Evolutionary conservation across 2,888 invertebrate species (phyloP), one percentile per base, ranked within the genome.

Genomic region (Himalopsyche tibetana): DNA sequence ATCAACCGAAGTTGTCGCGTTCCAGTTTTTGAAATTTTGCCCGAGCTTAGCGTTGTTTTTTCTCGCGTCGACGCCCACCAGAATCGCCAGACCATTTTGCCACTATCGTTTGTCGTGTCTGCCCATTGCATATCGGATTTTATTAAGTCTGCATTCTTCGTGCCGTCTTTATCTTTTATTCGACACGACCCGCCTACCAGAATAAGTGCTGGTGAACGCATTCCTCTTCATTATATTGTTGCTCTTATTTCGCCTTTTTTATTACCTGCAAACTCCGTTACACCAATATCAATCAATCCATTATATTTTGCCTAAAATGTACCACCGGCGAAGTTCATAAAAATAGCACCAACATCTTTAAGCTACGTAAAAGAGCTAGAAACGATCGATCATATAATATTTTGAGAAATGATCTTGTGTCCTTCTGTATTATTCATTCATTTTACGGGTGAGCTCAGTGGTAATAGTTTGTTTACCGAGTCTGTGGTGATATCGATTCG

Each of bases 61-160:
- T 19, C 11, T 63, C 19, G 28, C 19, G 63, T 63, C 63, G n/a
- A 63, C 63, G 28, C 63, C 63, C 63, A 63, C 63, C 8, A 8
- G 28, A 19, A 63, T 63, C 28, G 19, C 63, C 63, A 63, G 63
- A 63, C 63, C 19, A 19, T 19, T 63, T 63, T 19, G 28, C 19
- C 63, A 63, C 63, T 63, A 63, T 63, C 63, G 2, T 63, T 17
- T 63, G 19, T 28, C 63, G 63, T 63, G 63, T 63, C 63, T 19
- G 63, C 63, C 28, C 63, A 63, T 63, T 63, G 63, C 19, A 63
- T 63, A 63, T 63, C 63, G 63, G 63, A 63, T 63, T 63, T n/a
- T 63, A 28, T 63, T 63, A 19, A 63, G n/a, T 63, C 63, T 63
- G 63, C 63, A 63, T 63, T 63, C 63, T 63, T 63, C 63, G 63